Evolutionary conservation across 2,797 vertebrate species (phyloP), one percentile per base, ranked within the genome.

Genomic region (Oryzias dopingdopingensis): DNA sequence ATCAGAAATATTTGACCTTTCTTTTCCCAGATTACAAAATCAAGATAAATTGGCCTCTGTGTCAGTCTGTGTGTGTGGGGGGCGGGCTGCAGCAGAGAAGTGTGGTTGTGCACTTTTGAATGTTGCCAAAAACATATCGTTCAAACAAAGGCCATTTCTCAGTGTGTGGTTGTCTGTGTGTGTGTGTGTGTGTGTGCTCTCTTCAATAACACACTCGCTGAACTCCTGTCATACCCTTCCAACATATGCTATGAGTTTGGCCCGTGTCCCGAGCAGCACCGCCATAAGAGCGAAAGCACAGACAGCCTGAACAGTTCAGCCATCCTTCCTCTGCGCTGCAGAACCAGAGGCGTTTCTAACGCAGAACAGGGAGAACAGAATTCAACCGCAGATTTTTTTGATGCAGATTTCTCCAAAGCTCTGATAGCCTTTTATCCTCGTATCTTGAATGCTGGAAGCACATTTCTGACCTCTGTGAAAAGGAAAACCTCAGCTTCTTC

Each of bases 231-330:
- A 82, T 87, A 83, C 84, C 75, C 79, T 88, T 84, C 83, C 86
- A 89, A 88, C 88, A 88, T 86, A 85, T 90, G 90, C 86, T 90
- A 80, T 86, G 83, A 86, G 84, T 90, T 89, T 89, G 85, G 86
- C 85, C 68, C 22, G 69, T 61, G 80, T 87, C 86, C 84, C 65
- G 26, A 82, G 77, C 77, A 87, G 82, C 73, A 71, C 76, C 84
- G 84, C 86, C 89, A 85, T 83, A 85, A 77, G 81, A 89, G 67
- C 77, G 77, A 67, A 76, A 81, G 82, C 77, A 84, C 85, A 83
- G 83, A 86, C 85, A 78, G 81, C 74, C 83, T 77, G 82, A 86
- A 87, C 80, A 88, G 82, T 88, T 82, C 83, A 82, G 85, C 80
- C 76, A 76, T 73, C 79, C 81, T 65, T 59, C 67, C 87, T 82